Conservation (phyloP, 2,113 vertebrate genomes). For the Rhinolophus sinicus region DNA sequence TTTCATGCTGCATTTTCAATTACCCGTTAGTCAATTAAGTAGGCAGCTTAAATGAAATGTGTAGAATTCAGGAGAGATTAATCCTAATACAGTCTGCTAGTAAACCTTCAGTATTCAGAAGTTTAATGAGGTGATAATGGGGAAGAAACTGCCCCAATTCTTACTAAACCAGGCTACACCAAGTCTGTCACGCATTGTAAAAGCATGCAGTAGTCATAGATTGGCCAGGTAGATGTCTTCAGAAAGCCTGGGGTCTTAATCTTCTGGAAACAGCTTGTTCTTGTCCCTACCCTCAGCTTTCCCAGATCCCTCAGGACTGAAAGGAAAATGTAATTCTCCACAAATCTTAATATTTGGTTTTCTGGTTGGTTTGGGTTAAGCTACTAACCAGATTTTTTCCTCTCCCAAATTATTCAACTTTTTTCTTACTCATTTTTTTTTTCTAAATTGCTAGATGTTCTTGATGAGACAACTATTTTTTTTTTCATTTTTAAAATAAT, state of each 20-base stretch:
- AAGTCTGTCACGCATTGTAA: neutral
- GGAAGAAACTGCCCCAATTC: constrained; percentile 30
- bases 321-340: neutral
- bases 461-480: neutral
- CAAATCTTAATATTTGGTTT: neutral
- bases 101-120: constrained; percentile 52
- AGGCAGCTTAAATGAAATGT: constrained; percentile 67
- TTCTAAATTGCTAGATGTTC: neutral
- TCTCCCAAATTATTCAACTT: neutral
- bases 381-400: neutral
- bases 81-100: constrained; percentile 49
- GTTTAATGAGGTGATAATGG: constrained; percentile 53
- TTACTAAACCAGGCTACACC: neutral
- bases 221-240: neutral
- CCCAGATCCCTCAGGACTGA: neutral
- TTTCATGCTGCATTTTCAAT: constrained; percentile 75
- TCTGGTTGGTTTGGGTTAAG: neutral
- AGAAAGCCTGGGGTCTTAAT: neutral
- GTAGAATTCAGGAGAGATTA: constrained; percentile 73
- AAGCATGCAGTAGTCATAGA: neutral
- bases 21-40: constrained; percentile 70
- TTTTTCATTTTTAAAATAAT: neutral
- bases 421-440: neutral
- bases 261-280: neutral
- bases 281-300: neutral